Conservation (phyloP, 1,140 invertebrate genomes). For the Bombus superbus region DNA sequence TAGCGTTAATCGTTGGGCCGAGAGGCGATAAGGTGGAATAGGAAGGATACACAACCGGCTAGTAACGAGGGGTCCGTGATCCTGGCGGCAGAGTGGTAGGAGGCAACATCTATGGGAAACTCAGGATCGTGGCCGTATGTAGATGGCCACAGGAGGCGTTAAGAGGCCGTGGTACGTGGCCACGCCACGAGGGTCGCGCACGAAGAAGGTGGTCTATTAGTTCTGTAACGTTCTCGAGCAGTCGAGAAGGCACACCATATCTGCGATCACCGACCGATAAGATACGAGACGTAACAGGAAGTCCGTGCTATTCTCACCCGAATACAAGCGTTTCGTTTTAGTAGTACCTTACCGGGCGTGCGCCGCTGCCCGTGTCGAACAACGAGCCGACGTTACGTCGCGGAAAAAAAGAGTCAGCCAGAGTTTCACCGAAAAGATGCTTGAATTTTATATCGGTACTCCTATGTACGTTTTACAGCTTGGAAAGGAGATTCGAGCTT, state of each 20-base stretch:
- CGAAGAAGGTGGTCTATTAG: conserved; percentile 76
- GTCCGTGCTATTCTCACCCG: conserved; percentile 56
- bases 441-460: neutral
- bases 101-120: conserved; percentile 71
- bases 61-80: conserved; percentile 65
- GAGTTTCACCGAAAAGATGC: neutral
- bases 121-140: conserved; percentile 72
- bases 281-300: conserved; percentile 68
- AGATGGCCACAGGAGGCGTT: conserved; percentile 72
- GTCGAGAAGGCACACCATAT: conserved; percentile 68
- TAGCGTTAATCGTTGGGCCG: conserved; percentile 55
- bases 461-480: neutral
- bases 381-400: conserved; percentile 41
- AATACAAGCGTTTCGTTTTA: conserved; percentile 76
- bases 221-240: conserved; percentile 65
- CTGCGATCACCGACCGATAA: conserved; percentile 74
- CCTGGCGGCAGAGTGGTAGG: conserved; percentile 44
- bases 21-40: conserved; percentile 62
- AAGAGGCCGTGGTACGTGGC: conserved; percentile 61
- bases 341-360: conserved; percentile 42
- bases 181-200: conserved; percentile 61
- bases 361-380: conserved; percentile 34
- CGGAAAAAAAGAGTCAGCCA: neutral
- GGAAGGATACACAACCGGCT: conserved; percentile 56
- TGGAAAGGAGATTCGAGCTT: neutral